Base-by-base conservation (phyloP, 2,888 invertebrate genomes). In the Nesidiocoris tenuis region DNA sequence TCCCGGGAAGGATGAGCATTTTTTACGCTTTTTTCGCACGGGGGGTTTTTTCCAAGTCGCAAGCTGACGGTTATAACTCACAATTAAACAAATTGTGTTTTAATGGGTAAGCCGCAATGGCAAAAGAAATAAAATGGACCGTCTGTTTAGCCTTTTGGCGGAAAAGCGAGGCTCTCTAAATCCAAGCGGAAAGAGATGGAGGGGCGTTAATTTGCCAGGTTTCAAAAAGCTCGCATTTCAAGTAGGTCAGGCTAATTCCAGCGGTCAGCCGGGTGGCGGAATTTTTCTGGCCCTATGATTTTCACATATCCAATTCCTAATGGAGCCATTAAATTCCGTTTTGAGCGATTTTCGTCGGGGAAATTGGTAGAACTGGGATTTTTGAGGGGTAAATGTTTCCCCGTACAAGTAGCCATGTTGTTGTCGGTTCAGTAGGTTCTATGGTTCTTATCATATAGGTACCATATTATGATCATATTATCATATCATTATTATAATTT, bases 21-120 rank as follows among this genome's bases (percentile, higher is more conserved):
- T 39, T 39, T 39, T 39, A 3, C 39, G 3, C 3, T 39, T 39
- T 39, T 39, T 39, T 39, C 7, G 16, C 54, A 39, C 39, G 12
- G 3, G 39, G 39, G 5, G 39, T 3, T 3, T 39, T 39, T 12
- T 12, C 39, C 39, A 39, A 3, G 3, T 39, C 12, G 39, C 39
- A 39, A 39, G 39, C 39, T 39, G 39, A 39, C 39, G 39, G 39
- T 70, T 66, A 75, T 75, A 75, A 66, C 74, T 75, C 74, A 75
- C 74, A 75, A 75, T 75, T 75, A 75, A 59, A 75, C 74, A 75
- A 75, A 75, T 75, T 75, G 74, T 66, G 61, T 65, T 75, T 75
- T 75, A 75, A 75, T 75, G 74, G 25, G 56, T 54, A 55, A 57
- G 59, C 57, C 65, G 65, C 39, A 39, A 39, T 39, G 39, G 39